phyloP scores from a whole-genome alignment of 2,113 vertebrate species.

The Burhinus oedicnemus region DNA sequence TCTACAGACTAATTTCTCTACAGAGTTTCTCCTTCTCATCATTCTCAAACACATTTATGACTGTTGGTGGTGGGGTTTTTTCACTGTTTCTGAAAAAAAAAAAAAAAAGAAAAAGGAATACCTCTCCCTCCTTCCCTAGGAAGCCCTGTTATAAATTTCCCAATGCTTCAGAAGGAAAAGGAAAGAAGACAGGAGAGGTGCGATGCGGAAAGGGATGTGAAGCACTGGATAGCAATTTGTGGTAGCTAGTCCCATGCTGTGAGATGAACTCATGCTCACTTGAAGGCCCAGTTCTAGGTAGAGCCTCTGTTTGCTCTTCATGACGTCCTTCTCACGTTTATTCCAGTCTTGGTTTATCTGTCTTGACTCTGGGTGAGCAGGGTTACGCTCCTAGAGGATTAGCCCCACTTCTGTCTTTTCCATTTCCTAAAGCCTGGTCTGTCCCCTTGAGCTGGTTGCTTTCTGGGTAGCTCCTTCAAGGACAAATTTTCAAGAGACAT shows the following conservation, averaged over 20 bases:
- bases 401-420: not conserved
- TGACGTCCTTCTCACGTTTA: not conserved
- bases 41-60: not conserved
- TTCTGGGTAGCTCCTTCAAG: not conserved
- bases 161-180: not conserved
- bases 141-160: not conserved
- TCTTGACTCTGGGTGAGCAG: not conserved
- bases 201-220: not conserved
- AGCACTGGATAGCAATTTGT: not conserved
- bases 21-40: not conserved
- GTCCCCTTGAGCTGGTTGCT: not conserved
- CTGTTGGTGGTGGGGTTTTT: not conserved
- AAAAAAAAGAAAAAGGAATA: too few species aligned
- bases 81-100: not conserved
- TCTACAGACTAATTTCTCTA: not conserved
- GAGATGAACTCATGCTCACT: not conserved
- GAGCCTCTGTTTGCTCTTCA: not conserved
- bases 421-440: not conserved
- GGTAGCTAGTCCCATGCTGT: not conserved
- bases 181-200: not conserved
- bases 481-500: not conserved
- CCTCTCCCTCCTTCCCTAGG: not conserved
- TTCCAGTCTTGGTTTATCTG: not conserved
- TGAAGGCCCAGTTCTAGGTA: not conserved
- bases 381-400: not conserved